A percentile compares a stretch with the other conserved stretches of the same genome.
phyloP scores from a whole-genome alignment of 2,113 vertebrate species.

The Bufo bufo region DNA sequence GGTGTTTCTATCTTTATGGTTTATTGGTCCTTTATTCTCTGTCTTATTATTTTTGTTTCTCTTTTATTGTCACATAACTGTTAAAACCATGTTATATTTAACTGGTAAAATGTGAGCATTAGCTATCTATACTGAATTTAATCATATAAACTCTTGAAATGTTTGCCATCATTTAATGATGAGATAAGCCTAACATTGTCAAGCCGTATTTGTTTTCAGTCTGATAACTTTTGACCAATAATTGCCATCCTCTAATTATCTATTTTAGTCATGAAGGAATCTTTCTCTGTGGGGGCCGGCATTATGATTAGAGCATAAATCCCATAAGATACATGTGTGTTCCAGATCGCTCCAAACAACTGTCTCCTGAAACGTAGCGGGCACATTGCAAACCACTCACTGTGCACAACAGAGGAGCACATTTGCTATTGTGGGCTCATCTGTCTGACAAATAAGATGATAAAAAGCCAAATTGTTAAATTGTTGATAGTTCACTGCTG shows the following conservation, averaged over 20 bases:
- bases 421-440: conserved; percentile 72
- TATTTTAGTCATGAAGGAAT: conserved; percentile 82
- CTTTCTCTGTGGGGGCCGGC: conserved; percentile 76
- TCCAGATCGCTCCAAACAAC: conserved; percentile 81
- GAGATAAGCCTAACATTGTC: conserved; percentile 70
- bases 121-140: not conserved
- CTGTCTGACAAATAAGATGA: conserved; percentile 75
- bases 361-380: conserved; percentile 79
- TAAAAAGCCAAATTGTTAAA: conserved; percentile 70
- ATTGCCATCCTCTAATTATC: conserved; percentile 81
- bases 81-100: no score
- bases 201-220: conserved; percentile 81
- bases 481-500: conserved; percentile 65
- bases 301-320: conserved; percentile 75
- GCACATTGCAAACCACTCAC: conserved; percentile 77
- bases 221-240: conserved; percentile 84
- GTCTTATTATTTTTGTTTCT: not conserved
- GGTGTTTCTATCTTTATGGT: not conserved
- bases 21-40: not conserved
- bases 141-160: not conserved
- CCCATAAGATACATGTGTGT: conserved; percentile 79
- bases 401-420: conserved; percentile 74
- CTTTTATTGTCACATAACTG: no score
- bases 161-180: not conserved
- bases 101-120: not conserved